Evolutionary conservation across 2,797 vertebrate species (phyloP).

Genomic region (Peromyscus aztecus): DNA sequence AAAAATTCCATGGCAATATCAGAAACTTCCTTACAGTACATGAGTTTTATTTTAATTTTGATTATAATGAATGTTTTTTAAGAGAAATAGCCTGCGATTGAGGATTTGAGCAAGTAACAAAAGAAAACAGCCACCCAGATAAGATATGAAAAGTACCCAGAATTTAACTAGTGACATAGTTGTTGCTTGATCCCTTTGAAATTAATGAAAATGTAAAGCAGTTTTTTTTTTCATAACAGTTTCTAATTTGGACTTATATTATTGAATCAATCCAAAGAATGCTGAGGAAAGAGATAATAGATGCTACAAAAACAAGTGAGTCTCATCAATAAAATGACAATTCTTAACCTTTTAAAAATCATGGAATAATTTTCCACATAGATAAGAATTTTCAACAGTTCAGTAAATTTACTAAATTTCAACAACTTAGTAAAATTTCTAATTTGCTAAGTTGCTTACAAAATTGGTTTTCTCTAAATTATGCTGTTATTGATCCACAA

Average conservation of each 20-base stretch:
- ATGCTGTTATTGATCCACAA: not conserved
- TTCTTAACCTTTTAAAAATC: not conserved
- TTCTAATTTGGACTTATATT: slow-evolving; percentile 11
- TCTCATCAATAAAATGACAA: not conserved
- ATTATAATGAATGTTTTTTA: not conserved
- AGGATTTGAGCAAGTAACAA: slow-evolving; percentile 16
- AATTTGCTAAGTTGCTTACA: not conserved
- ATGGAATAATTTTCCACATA: slow-evolving; percentile 37
- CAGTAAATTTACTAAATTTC: not conserved
- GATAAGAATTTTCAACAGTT: not conserved
- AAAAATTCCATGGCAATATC: slow-evolving; percentile 21
- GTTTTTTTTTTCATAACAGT: not conserved
- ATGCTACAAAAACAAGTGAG: not conserved
- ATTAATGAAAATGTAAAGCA: slow-evolving; percentile 22
- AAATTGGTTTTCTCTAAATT: not conserved
- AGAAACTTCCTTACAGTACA: slow-evolving; percentile 16
- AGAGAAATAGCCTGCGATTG: not conserved
- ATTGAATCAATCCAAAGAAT: not conserved
- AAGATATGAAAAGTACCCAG: not conserved
- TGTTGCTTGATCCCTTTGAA: not conserved
- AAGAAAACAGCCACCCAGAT: not conserved
- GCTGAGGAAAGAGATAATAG: not conserved
- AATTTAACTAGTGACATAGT: not conserved
- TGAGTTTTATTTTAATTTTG: not conserved
- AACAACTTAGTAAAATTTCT: not conserved